Base-by-base conservation (phyloP, 2,797 vertebrate genomes). In the Pteronotus mesoamericanus region DNA sequence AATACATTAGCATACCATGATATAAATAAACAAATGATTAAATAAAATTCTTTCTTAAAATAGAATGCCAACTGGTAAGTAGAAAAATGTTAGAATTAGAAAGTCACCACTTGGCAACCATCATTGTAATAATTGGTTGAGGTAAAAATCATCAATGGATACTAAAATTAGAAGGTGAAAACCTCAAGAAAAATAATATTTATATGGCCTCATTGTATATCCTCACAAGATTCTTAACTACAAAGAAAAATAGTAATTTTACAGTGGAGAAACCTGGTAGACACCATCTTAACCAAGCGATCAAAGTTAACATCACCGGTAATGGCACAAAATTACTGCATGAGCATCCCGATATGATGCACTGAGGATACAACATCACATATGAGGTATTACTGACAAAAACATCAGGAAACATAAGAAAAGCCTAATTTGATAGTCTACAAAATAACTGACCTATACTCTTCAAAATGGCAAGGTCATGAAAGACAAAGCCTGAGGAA, bases 171-270 rank as follows among this genome's bases (percentile, higher is more conserved):
- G 69, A 74, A 64, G 39, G 66, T 32, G 53, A 89, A 96, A 91
- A n/a, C 18, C 6, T 89, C 14, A 93, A 84, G 53, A 74, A 93
- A 88, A 91, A 86, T 6, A 95, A 92, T 66, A 84, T 82, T 92
- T 91, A 55, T 83, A 51, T 57, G 19, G 8, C 53, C 14, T 94
- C 61, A 92, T 74, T 48, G 6, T n/a, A 89, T 66, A 84, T 75
- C 15, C 8, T 37, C 42, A 79, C 11, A 75, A 93, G 11, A 74
- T 42, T 74, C 3, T 37, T 86, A 94, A 92, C 46, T 74, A 84
- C 6, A 82, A 86, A 78, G 34, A 21, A 80, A 94, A 89, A 57
- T 0, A 71, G 34, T 89, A 69, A 87, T 77, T 95, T 78, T 61
- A 68, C 21, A 90, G 5, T 34, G 11, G 46, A 59, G 37, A 93